These are phyloP conservation scores for Lagorchestes hirsutus DNA, from an alignment of 2,797 vertebrate species.

Conservation along the genomic window DNA sequence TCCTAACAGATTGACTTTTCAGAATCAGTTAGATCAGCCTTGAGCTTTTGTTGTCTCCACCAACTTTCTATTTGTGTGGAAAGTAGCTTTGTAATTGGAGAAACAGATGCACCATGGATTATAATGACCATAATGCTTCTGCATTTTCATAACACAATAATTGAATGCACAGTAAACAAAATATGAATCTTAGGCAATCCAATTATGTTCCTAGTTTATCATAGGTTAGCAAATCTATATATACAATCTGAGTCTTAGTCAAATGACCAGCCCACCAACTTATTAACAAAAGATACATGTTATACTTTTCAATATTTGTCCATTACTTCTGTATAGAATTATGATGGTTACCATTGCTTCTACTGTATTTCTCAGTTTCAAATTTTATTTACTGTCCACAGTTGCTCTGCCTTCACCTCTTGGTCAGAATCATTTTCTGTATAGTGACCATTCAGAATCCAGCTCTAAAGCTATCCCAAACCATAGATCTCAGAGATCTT, in stretches of 20 bases:
- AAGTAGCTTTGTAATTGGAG: slow-evolving; percentile 53
- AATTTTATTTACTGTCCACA: not conserved
- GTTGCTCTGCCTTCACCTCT: slow-evolving; percentile 20
- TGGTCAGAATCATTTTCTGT: slow-evolving; percentile 16
- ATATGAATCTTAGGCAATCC: slow-evolving; percentile 37
- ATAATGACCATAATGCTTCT: slow-evolving; percentile 23
- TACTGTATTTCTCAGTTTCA: slow-evolving; percentile 30
- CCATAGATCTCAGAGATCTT: not conserved
- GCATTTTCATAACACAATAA: slow-evolving; percentile 56
- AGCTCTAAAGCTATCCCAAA: slow-evolving; percentile 4
- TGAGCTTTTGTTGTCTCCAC: not conserved
- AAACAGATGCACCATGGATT: slow-evolving; percentile 56
- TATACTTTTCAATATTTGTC: slow-evolving; percentile 57
- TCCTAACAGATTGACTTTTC: slow-evolving; percentile 4
- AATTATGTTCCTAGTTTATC: slow-evolving; percentile 71
- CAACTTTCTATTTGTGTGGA: slow-evolving; percentile 60
- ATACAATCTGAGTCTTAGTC: slow-evolving; percentile 72
- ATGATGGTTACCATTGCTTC: not conserved
- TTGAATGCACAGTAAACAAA: slow-evolving; percentile 56
- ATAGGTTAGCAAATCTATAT: slow-evolving; percentile 72
- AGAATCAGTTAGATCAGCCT: not conserved
- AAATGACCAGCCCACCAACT: slow-evolving; percentile 66
- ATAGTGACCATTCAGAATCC: not conserved
- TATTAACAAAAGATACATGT: slow-evolving; percentile 72
- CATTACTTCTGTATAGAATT: not conserved